phyloP scores from a whole-genome alignment of 2,797 vertebrate species.

The Toxotes lorentzi region DNA sequence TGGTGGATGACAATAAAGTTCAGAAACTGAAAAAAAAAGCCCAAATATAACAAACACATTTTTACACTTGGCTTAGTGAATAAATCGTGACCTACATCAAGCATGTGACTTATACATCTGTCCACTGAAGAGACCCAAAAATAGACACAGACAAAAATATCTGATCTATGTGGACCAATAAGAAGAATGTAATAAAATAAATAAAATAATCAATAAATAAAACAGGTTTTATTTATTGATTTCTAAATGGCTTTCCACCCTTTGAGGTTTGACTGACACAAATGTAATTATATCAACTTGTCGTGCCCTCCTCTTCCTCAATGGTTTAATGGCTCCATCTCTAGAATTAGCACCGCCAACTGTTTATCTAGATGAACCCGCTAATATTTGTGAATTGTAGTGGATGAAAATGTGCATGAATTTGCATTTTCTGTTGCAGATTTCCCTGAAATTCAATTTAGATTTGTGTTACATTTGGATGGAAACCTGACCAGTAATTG shows the following conservation, averaged over 20 bases:
- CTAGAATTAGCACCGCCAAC: neutral
- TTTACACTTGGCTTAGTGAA: no score
- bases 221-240: no score
- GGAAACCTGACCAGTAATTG: neutral
- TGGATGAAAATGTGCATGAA: neutral
- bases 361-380: conserved; percentile 7
- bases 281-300: neutral
- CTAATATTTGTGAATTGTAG: neutral
- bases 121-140: no score
- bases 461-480: neutral
- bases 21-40: no score
- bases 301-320: neutral
- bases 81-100: no score
- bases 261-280: neutral
- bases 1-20: no score
- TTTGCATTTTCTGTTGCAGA: neutral
- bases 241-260: neutral
- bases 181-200: no score
- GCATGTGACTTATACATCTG: no score
- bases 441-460: neutral
- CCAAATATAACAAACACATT: no score
- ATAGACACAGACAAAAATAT: no score
- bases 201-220: no score
- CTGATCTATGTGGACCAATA: no score
- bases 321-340: neutral